These are phyloP conservation scores for Adrianichthys oophorus DNA, from an alignment of 2,797 vertebrate species.

Conservation along the genomic window DNA sequence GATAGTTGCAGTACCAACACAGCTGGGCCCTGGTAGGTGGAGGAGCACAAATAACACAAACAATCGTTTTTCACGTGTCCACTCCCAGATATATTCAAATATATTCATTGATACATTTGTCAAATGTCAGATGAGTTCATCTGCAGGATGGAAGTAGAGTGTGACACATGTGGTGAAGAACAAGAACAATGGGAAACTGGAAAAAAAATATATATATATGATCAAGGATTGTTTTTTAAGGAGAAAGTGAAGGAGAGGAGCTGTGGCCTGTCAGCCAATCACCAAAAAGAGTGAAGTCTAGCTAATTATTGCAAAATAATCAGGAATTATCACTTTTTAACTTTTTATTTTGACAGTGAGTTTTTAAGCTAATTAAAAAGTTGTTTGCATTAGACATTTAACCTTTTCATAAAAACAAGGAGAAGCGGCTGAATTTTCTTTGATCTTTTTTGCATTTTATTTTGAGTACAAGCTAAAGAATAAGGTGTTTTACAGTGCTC, in stretches of 20 bases:
- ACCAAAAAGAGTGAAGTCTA: constrained; percentile 27
- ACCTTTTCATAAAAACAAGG: too few relatives aligned
- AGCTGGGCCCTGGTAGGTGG: constrained; percentile 68
- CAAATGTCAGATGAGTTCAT: constrained; percentile 68
- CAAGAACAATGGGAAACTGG: constrained; percentile 2
- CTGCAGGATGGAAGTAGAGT: constrained; percentile 34
- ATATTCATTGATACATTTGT: constrained; percentile 62
- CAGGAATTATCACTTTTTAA: background rate
- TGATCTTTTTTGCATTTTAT: too few relatives aligned
- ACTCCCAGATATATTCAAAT: constrained; percentile 60
- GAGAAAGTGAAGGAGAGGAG: constrained; percentile 9
- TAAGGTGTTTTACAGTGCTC: constrained; percentile 24
- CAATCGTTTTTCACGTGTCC: constrained; percentile 14
- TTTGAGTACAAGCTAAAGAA: constrained; percentile 18
- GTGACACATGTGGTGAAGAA: constrained; percentile 29
- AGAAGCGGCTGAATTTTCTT: too few relatives aligned
- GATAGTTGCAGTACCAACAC: constrained; percentile 61
- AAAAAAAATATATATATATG: constrained; percentile 32
- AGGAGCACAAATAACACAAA: constrained; percentile 37
- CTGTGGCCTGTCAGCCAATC: constrained; percentile 15
- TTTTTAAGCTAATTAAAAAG: background rate
- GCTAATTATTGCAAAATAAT: constrained; percentile 8
- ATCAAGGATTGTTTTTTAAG: constrained; percentile 22
- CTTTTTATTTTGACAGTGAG: background rate
- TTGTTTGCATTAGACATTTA: background rate